Evolutionary conservation across 2,888 invertebrate genomes (phyloP).

Genomic region (Campaea margaritaria): DNA sequence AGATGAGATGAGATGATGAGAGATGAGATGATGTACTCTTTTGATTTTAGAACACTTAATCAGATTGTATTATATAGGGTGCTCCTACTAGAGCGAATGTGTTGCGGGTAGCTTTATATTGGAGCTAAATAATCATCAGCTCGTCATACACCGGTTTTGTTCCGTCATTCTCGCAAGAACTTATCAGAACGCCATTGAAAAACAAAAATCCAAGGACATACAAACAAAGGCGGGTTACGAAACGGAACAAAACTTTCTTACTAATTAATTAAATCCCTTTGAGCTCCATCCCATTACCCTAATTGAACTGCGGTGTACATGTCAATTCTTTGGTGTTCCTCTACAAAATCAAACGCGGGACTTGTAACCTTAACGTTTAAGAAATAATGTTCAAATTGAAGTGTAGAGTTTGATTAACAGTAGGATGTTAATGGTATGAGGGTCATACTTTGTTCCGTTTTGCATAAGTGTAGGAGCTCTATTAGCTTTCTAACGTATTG

Average conservation of each 20-base stretch:
- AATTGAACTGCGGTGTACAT: constrained; percentile 85
- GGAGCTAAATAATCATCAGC: too few relatives aligned
- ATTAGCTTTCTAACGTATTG: constrained; percentile 24
- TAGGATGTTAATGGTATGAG: constrained; percentile 70
- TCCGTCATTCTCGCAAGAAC: background rate
- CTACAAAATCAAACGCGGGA: constrained; percentile 34
- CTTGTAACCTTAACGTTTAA: constrained; percentile 42
- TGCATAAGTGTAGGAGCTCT: constrained; percentile 67
- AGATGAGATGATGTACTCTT: too few relatives aligned
- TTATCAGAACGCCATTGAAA: constrained; percentile 49
- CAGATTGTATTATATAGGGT: too few relatives aligned
- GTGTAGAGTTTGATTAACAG: constrained; percentile 6
- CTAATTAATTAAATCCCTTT: constrained; percentile 85
- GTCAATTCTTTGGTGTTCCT: constrained; percentile 80
- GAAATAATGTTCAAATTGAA: constrained; percentile 39
- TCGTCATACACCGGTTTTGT: background rate
- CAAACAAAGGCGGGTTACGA: constrained; percentile 79
- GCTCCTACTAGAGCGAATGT: too few relatives aligned
- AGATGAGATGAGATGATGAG: too few relatives aligned
- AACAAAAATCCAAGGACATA: constrained; percentile 66
- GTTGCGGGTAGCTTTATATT: too few relatives aligned
- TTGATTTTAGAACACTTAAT: too few relatives aligned
- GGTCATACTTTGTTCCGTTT: constrained; percentile 75
- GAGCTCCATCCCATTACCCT: constrained; percentile 83
- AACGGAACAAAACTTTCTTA: constrained; percentile 82